phyloP scores from a whole-genome alignment of 1,140 invertebrate genomes.

The Chionoecetes opilio region DNA sequence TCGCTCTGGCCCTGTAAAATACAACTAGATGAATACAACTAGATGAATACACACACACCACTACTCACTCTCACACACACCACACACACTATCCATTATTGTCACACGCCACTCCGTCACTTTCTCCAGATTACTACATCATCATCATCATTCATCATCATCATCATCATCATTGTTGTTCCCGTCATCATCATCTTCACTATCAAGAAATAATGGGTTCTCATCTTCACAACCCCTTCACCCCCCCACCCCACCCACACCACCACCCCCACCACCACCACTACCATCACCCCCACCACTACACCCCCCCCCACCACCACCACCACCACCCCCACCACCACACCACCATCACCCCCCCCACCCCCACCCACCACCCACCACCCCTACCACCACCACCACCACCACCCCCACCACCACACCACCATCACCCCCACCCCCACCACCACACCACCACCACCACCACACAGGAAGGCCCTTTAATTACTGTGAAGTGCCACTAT shows the following conservation, averaged over 20 bases:
- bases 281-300: background rate
- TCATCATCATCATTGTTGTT: background rate
- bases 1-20: too few species aligned
- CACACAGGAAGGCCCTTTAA: constrained; percentile 1
- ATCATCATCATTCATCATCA: background rate
- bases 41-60: background rate
- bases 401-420: background rate
- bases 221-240: too few species aligned
- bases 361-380: background rate
- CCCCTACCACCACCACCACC: background rate
- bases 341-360: background rate
- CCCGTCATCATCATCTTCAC: background rate
- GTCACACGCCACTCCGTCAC: background rate
- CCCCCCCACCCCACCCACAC: too few species aligned
- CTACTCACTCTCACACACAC: background rate
- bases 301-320: background rate
- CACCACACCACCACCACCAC: constrained; percentile 1
- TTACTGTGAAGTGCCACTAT: constrained; percentile 28
- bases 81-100: background rate
- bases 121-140: background rate
- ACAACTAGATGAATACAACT: too few species aligned
- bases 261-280: background rate
- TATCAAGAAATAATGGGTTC: background rate
- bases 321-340: background rate
- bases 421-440: background rate